Conservation (phyloP, 1,140 invertebrate genomes). For the Lucilia cuprina region DNA sequence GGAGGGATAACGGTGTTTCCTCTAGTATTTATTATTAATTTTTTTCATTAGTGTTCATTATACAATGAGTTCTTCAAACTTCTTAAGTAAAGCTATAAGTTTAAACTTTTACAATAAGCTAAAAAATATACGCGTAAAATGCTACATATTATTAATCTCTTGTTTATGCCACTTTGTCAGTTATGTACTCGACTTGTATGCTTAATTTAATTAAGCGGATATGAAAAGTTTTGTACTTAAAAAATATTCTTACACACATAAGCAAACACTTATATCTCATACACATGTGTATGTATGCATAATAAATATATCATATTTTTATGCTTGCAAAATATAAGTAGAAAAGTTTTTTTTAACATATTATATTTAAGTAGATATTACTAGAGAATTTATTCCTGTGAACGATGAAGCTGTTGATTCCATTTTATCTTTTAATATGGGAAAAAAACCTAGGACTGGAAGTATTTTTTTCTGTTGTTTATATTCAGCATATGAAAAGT, state of each 20-base stretch:
- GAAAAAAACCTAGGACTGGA: background rate
- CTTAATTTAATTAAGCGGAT: conserved; percentile 41
- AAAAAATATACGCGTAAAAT: conserved; percentile 25
- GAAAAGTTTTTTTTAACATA: background rate
- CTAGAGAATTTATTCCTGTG: background rate
- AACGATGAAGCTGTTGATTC: background rate
- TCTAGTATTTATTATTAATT: conserved; percentile 4
- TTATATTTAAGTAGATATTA: background rate
- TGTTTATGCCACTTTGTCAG: conserved; percentile 39
- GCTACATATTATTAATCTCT: conserved; percentile 40
- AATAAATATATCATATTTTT: background rate
- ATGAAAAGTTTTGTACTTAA: conserved; percentile 36
- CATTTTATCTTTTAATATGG: background rate
- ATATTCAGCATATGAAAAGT: background rate
- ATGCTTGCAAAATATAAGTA: too few relatives aligned
- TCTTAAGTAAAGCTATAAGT: background rate
- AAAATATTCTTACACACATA: background rate
- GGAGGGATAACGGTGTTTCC: too few relatives aligned
- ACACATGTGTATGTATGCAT: too few relatives aligned
- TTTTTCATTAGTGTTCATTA: conserved; percentile 18
- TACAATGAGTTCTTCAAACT: background rate
- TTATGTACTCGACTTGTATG: background rate
- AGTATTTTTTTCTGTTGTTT: background rate
- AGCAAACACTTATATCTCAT: background rate
- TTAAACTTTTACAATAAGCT: background rate